These are phyloP conservation scores for Botia kubotai DNA, from an alignment of 2,797 vertebrate species.

Conservation along the genomic window DNA sequence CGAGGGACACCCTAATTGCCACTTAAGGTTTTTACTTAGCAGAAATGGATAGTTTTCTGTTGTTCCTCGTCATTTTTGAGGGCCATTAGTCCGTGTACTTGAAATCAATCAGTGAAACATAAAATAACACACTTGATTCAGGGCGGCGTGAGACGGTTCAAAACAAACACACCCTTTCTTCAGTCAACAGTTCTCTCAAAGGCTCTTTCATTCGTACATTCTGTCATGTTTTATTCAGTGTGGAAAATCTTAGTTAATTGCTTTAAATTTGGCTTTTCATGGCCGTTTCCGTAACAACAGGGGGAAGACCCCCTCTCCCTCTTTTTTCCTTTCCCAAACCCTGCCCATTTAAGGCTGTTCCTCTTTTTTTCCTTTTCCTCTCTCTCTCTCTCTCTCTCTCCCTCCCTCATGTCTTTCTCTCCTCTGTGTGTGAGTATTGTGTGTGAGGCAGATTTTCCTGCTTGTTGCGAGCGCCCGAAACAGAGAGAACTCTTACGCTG, in stretches of 20 bases:
- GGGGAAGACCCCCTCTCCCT: constrained; percentile 50
- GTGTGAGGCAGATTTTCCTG: constrained; percentile 59
- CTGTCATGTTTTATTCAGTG: constrained; percentile 61
- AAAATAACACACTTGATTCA: constrained; percentile 11
- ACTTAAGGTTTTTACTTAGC: not conserved
- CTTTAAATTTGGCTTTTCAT: constrained; percentile 64
- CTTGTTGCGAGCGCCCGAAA: constrained; percentile 42
- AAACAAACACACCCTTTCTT: constrained; percentile 20
- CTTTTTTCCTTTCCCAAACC: constrained; percentile 65
- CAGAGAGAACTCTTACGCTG: constrained; percentile 68
- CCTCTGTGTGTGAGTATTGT: constrained; percentile 44
- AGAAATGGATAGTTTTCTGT: constrained; percentile 36
- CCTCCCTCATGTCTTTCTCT: constrained; percentile 22
- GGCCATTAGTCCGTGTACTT: not conserved
- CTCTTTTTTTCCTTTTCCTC: constrained; percentile 58
- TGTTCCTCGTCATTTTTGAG: not conserved
- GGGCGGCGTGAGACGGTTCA: not conserved
- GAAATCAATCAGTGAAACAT: constrained; percentile 18
- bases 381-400: constrained; percentile 34
- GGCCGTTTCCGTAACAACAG: constrained; percentile 71
- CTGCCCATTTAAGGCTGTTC: constrained; percentile 83
- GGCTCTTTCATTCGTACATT: constrained; percentile 48
- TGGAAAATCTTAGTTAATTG: constrained; percentile 75
- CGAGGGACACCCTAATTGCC: not conserved
- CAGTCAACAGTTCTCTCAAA: constrained; percentile 41